These are phyloP conservation scores for Micronycteris hirsuta DNA, from an alignment of 2,113 vertebrate species.

Conservation along the genomic window DNA sequence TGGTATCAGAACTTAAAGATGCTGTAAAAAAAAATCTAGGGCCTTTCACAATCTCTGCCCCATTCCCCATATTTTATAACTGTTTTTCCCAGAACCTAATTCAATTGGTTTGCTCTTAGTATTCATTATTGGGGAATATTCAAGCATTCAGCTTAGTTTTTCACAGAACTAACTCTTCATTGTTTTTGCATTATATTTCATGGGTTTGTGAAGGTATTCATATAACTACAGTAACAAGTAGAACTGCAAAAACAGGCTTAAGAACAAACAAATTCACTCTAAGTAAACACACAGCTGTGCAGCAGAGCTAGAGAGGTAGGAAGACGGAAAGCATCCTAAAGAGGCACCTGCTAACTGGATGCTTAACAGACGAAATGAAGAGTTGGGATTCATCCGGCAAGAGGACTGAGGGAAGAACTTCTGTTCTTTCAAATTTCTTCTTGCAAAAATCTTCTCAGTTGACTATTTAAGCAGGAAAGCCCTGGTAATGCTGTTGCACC, in stretches of 20 bases:
- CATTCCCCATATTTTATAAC: background rate
- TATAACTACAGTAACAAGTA: background rate
- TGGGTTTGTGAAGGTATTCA: background rate
- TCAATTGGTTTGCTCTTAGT: background rate
- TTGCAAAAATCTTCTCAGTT: background rate
- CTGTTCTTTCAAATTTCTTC: background rate
- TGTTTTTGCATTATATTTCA: background rate
- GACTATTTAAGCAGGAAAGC: background rate
- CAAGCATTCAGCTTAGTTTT: background rate
- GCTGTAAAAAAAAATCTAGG: background rate
- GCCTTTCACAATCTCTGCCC: background rate
- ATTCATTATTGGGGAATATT: background rate
- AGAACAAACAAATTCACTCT: background rate
- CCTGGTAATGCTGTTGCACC: rapidly evolving
- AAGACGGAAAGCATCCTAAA: background rate
- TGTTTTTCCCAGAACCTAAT: background rate
- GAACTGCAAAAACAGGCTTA: background rate
- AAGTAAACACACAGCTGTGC: background rate
- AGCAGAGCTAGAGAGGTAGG: background rate
- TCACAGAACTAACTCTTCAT: background rate
- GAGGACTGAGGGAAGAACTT: background rate
- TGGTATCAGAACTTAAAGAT: background rate
- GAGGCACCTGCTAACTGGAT: background rate
- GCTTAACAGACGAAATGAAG: too few relatives aligned
- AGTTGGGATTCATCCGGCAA: background rate